Base-by-base conservation (phyloP, 2,797 vertebrate species). In the Sebastes oblongus region DNA sequence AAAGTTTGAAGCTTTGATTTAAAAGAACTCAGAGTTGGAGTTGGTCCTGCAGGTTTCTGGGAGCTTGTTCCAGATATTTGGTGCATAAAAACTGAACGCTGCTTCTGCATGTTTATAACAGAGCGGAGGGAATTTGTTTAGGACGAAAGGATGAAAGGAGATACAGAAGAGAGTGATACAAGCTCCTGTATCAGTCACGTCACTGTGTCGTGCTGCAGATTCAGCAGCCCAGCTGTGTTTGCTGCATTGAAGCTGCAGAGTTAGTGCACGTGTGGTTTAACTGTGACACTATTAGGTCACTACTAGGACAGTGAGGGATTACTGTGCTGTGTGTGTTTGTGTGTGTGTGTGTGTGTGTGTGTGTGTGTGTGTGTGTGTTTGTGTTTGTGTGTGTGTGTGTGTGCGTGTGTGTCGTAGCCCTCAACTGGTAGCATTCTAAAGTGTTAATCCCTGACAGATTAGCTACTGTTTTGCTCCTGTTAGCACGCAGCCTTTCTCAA, bases 361-460 rank as follows among this genome's bases (percentile, higher is more conserved):
- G 39, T 46, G 67, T 89, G 9, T 39, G 39, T 65, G 64, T 52
- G 67, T 42, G 67, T 39, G 52, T 39, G 39, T 46, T 64, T 89
- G 32, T 39, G 66, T 32, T 39, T 42, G 46, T 88, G 32, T 34
- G 36, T 54, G 56, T 39, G 32, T 54, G 56, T 32, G 39, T 68
- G 67, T 42, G 67, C 42, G 71, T 39, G 52, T 42, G 34, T 46
- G 68, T 89, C 32, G 50, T 82, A 70, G 68, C 74, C 50, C 77
- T 83, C 73, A 72, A 39, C 50, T 85, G 83, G 84, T 68, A 77
- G 68, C 76, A 66, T 72, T 85, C 75, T 81, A 81, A 89, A 69
- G 76, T 86, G 81, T 72, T 91, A 93, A 93, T 94, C 89, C 88
- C 83, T 56, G 46, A 76, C 77, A 89, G 90, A 92, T 91, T 91